Conservation (phyloP, 2,797 vertebrate genomes). For the Smutsia gigantea region DNA sequence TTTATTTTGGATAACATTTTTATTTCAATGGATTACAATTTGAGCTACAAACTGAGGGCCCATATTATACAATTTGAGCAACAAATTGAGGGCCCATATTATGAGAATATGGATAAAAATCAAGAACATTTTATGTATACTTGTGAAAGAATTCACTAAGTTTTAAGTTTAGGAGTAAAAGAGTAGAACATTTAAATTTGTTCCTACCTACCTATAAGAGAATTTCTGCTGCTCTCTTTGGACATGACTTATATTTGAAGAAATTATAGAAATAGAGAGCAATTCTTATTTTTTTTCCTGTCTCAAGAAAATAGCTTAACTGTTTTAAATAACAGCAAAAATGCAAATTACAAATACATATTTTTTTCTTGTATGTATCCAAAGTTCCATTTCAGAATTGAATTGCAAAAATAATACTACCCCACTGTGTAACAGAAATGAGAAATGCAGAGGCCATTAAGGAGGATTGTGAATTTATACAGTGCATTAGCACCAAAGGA, state of each 20-base stretch:
- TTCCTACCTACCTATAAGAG: background rate
- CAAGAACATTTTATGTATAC: background rate
- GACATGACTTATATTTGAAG: background rate
- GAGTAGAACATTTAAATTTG: background rate
- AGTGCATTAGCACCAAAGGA: slow-evolving; percentile 1
- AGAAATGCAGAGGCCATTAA: slow-evolving; percentile 58
- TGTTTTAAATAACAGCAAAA: slow-evolving; percentile 62
- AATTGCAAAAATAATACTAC: slow-evolving; percentile 43
- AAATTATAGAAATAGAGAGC: background rate
- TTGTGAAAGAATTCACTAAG: background rate
- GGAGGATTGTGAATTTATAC: slow-evolving; percentile 32
- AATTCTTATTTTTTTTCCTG: background rate
- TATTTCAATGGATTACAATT: background rate
- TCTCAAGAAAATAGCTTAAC: slow-evolving; percentile 30
- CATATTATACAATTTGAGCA: background rate
- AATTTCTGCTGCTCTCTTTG: background rate
- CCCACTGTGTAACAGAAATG: slow-evolving; percentile 57
- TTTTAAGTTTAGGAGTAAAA: background rate
- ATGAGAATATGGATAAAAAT: background rate
- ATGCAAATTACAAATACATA: background rate
- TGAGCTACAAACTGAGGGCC: background rate
- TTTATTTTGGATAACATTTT: background rate
- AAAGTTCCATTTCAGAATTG: slow-evolving; percentile 50
- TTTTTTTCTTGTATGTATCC: background rate
- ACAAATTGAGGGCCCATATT: background rate